phyloP scores from a whole-genome alignment of 2,888 invertebrate species.

The Dynastes grantii region DNA sequence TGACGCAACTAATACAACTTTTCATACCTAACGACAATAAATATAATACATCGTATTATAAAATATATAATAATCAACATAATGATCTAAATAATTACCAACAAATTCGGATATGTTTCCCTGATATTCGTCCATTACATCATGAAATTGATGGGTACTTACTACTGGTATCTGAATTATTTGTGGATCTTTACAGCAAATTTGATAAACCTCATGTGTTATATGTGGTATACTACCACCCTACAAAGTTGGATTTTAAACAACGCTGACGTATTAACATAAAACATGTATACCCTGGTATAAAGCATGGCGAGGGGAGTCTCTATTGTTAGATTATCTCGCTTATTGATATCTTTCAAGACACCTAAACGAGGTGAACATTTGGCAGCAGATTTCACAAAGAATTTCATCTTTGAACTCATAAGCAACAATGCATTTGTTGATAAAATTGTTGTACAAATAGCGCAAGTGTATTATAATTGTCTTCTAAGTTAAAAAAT shows the following conservation, averaged over 20 bases:
- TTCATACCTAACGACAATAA: constrained; percentile 70
- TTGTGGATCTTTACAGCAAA: constrained; percentile 76
- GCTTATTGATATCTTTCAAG: constrained; percentile 75
- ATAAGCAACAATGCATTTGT: constrained; percentile 22
- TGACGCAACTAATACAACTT: constrained; percentile 71
- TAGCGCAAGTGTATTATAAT: background rate
- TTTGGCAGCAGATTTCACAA: constrained; percentile 74
- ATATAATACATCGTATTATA: background rate
- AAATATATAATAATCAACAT: constrained; percentile 6
- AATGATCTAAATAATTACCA: constrained; percentile 56
- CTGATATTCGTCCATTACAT: constrained; percentile 77
- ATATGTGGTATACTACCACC: constrained; percentile 89
- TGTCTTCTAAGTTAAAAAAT: constrained; percentile 1
- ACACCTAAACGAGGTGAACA: constrained; percentile 79
- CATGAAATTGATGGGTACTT: constrained; percentile 76
- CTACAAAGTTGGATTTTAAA: constrained; percentile 69
- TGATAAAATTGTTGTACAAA: constrained; percentile 2
- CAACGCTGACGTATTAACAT: background rate
- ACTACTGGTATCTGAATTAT: constrained; percentile 83
- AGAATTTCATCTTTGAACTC: constrained; percentile 80
- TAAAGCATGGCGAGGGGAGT: constrained; percentile 85
- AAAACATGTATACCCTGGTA: constrained; percentile 76
- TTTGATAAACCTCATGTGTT: constrained; percentile 82
- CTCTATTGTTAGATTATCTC: constrained; percentile 75
- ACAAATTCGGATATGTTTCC: constrained; percentile 82